A percentile compares a stretch with the other conserved stretches of the same genome.
Conservation (phyloP, 2,888 invertebrate species). For the Acholoe squamosa region DNA sequence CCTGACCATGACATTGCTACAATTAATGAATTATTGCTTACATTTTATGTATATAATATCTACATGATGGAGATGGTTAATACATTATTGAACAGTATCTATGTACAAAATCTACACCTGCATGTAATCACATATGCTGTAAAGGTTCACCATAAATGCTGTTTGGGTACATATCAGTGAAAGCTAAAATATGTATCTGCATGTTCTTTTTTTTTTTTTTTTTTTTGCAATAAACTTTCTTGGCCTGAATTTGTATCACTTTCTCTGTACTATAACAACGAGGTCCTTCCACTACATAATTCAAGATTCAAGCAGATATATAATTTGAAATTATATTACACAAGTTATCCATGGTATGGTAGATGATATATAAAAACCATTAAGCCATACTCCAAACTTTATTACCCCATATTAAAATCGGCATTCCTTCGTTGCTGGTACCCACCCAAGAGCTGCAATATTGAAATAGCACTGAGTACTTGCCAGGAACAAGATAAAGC, state of each 20-base stretch:
- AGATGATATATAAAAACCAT: too few species aligned
- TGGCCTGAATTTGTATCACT: neutral
- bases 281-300: too few species aligned
- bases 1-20: neutral
- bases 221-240: slow-evolving; percentile 14
- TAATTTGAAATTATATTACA: too few species aligned
- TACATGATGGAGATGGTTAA: neutral
- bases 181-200: neutral
- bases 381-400: too few species aligned
- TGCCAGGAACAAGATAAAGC: too few species aligned
- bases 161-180: neutral
- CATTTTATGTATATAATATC: neutral
- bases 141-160: neutral
- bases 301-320: too few species aligned
- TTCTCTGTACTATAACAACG: neutral
- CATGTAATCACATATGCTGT: neutral
- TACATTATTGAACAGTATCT: neutral
- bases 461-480: too few species aligned
- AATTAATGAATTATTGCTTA: neutral
- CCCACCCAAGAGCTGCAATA: too few species aligned
- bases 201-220: too few species aligned
- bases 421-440: too few species aligned
- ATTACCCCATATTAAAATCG: too few species aligned
- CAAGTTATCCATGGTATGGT: too few species aligned
- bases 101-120: neutral